Percentiles rank a stretch among this genome's conserved stretches.
Evolutionary conservation across 2,113 vertebrate genomes (phyloP).

Genomic region (Dipodomys stephensi): DNA sequence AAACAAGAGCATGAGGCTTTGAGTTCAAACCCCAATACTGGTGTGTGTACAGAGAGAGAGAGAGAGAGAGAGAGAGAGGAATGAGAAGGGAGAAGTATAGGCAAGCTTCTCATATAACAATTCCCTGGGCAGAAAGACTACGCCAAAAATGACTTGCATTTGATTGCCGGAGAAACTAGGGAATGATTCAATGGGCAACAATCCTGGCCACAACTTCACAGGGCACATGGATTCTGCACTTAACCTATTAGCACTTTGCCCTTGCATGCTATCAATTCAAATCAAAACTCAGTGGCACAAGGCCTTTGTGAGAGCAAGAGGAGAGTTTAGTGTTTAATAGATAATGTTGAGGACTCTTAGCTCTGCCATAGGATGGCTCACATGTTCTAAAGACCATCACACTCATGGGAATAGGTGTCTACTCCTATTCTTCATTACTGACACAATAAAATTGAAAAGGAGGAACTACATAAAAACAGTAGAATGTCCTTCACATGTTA

Average conservation of each 20-base stretch:
- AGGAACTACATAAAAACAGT: neutral
- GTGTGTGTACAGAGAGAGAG: too few species aligned
- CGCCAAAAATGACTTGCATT: neutral
- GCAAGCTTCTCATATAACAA: neutral
- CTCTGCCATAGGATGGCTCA: neutral
- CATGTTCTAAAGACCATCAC: neutral
- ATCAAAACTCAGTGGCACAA: neutral
- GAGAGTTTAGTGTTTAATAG: neutral
- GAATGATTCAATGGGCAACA: neutral
- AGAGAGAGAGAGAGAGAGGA: too few species aligned
- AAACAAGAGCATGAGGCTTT: too few species aligned
- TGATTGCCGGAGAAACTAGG: neutral
- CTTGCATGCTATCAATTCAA: neutral
- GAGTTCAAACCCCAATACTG: too few species aligned
- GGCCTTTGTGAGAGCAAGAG: neutral
- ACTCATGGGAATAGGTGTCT: neutral
- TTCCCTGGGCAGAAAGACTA: neutral
- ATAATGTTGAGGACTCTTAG: neutral
- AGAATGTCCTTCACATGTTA: neutral
- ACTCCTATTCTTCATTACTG: neutral
- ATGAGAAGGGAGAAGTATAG: neutral
- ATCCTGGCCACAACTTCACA: neutral
- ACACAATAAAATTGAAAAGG: neutral
- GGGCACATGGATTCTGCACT: neutral
- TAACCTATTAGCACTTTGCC: neutral